These are phyloP conservation scores for Plagodis pulveraria DNA, from an alignment of 2,888 invertebrate genomes.

Conservation along the genomic window DNA sequence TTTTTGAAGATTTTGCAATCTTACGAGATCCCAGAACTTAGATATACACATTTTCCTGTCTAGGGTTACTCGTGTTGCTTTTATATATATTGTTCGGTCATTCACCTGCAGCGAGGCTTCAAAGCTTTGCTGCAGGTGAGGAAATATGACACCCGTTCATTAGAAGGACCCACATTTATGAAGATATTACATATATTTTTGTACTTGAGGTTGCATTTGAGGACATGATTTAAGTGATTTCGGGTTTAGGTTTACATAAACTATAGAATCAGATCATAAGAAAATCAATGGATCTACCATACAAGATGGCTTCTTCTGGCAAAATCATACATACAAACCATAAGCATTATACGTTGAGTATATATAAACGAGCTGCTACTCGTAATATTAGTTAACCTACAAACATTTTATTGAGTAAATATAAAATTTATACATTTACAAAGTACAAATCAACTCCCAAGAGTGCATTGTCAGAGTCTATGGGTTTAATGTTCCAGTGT, in stretches of 20 bases:
- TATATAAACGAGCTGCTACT: too few species aligned
- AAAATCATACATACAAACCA: too few species aligned
- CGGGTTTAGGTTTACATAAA: too few species aligned
- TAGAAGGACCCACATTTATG: conserved; percentile 1
- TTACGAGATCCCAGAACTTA: conserved; percentile 18
- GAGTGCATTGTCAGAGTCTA: neutral
- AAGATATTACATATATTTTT: neutral
- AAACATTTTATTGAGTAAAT: neutral
- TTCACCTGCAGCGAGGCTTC: conserved; percentile 24
- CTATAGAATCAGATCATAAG: too few species aligned
- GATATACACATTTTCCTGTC: conserved; percentile 21
- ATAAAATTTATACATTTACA: neutral
- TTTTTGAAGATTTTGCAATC: conserved; percentile 10
- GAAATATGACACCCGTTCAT: conserved; percentile 33
- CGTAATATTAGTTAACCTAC: too few species aligned
- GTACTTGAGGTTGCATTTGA: neutral
- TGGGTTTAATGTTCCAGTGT: conserved; percentile 51
- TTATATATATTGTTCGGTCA: conserved; percentile 18
- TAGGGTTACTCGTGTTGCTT: conserved; percentile 14
- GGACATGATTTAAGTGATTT: too few species aligned
- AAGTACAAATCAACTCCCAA: neutral
- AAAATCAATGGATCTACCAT: too few species aligned
- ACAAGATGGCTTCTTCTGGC: too few species aligned
- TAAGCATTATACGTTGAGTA: too few species aligned
- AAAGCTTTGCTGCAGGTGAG: too few species aligned